These are phyloP conservation scores for Bufo bufo DNA, from an alignment of 2,113 vertebrate species.

Conservation along the genomic window DNA sequence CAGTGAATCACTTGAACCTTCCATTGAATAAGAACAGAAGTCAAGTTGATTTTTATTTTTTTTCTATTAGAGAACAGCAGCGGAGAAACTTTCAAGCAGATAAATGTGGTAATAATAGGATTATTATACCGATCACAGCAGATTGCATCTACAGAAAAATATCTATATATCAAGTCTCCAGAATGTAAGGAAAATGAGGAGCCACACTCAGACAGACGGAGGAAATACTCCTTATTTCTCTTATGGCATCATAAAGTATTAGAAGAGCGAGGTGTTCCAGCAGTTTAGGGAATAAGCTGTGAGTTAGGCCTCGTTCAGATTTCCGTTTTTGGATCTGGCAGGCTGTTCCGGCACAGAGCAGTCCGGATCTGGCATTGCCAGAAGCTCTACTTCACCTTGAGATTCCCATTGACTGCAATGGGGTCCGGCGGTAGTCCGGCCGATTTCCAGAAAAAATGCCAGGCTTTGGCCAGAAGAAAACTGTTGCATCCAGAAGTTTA, in stretches of 20 bases:
- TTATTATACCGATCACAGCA: background rate
- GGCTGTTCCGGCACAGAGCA: too few relatives aligned
- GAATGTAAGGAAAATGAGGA: background rate
- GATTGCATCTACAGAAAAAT: background rate
- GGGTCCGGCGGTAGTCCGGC: too few relatives aligned
- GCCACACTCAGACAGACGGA: background rate
- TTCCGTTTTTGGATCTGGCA: too few relatives aligned
- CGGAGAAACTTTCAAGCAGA: background rate
- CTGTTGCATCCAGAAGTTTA: too few relatives aligned
- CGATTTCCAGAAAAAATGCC: too few relatives aligned
- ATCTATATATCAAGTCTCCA: background rate
- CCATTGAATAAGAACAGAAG: background rate
- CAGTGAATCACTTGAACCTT: slow-evolving; percentile 37
- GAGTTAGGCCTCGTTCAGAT: background rate
- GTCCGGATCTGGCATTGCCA: too few relatives aligned
- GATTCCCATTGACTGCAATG: too few relatives aligned
- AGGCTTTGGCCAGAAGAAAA: too few relatives aligned
- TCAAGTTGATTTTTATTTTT: slow-evolving; percentile 5
- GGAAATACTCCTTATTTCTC: background rate
- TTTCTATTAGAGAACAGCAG: background rate
- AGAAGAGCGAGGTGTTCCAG: background rate
- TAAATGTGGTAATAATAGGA: background rate
- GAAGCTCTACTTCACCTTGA: too few relatives aligned
- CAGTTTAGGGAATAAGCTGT: background rate
- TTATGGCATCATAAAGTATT: background rate